Evolutionary conservation across 2,113 vertebrate genomes (phyloP), one percentile per base, ranked within the genome.

Genomic region (Natator depressus): DNA sequence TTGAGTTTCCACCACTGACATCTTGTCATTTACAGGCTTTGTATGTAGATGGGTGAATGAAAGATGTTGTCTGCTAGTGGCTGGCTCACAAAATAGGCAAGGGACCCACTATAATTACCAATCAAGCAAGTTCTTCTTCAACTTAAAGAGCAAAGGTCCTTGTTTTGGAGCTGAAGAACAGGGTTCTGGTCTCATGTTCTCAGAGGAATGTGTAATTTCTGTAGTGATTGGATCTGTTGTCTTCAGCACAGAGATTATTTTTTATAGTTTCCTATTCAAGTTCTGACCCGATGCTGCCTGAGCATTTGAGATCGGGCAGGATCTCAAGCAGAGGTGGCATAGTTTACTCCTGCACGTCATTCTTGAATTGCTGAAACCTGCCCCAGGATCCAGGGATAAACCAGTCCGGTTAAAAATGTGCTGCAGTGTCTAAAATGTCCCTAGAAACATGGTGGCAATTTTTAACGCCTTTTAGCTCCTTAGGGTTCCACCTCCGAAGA

Each of bases 321-420:
- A 76, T 76, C 24, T 27, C 11, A 78, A 16, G 24, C 6, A 47
- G 24, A 78, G 22, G 3, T 47, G 11, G 38, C 42, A 78, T 8
- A 2, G 4, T 27, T 27, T 89, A 35, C 4, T 53, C 3, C 6
- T 83, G 59, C 0, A 19, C 80, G 7, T 1, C 83, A 72, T 46
- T 95, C 89, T 91, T 2, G 75, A n/a, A 50, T 86, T 1, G 35
- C 69, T 90, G 85, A 54, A 55, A 53, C 49, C 53, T 72, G 1
- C 12, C 1, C 81, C 24, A 93, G 3, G 20, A 83, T 8, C n/a
- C 86, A 92, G 47, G 2, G 87, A 82, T n/a, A n/a, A 80, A 82
- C 62, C 38, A 80, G 80, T 57, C 49, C 5, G 1, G 29, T 29
- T 5, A 57, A 81, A 29, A 82, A 92, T 78, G 75, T 47, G 24